Base-by-base conservation (phyloP, 1,140 invertebrate genomes). In the Penaeus vannamei region DNA sequence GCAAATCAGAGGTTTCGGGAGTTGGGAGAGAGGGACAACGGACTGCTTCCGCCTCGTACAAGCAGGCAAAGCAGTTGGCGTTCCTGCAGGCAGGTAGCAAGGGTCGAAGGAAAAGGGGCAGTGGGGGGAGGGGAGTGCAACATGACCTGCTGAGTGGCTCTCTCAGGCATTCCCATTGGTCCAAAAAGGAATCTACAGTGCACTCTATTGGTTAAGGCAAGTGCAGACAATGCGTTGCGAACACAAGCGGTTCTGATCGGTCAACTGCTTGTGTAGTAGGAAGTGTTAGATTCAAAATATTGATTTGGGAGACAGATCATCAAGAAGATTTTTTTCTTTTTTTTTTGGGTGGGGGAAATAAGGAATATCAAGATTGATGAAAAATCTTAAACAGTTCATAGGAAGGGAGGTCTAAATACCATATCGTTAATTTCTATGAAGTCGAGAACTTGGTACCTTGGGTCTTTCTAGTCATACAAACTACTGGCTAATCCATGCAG, bases 211-310 rank as follows among this genome's bases (percentile, higher is more conserved):
- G 87, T 84, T 88, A 69, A 88, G 87, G 87, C 81, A 84, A 69
- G 87, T 84, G 87, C 87, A 62, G 77, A 87, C 85, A 81, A 62
- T 81, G 61, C 53, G 77, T 62, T 81, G 85, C 77, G 64, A 29
- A 88, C 87, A 88, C 69, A 88, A 88, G 87, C 87, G 81, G 66
- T 84, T 53, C 87, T 88, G 66, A 77, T 77, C 79, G 87, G 87
- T 84, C 87, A 88, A 88, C 87, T 88, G 87, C 87, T 88, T 84
- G 87, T 88, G 87, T 88, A 59, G 72, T 53, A 88, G 87, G 87
- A 84, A 60, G 87, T 88, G 87, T 88, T 84, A 77, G 81, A 79
- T 72, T 77, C n/a, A 76, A 36, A 61, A 83, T 53, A 76, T 84
- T 83, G 81, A 84, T 84, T 88, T 88, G 80, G 87, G 76, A 88